These are phyloP conservation scores for Leptinotarsa defecta DNA, from an alignment of 1,140 invertebrate species.

Conservation along the genomic window DNA sequence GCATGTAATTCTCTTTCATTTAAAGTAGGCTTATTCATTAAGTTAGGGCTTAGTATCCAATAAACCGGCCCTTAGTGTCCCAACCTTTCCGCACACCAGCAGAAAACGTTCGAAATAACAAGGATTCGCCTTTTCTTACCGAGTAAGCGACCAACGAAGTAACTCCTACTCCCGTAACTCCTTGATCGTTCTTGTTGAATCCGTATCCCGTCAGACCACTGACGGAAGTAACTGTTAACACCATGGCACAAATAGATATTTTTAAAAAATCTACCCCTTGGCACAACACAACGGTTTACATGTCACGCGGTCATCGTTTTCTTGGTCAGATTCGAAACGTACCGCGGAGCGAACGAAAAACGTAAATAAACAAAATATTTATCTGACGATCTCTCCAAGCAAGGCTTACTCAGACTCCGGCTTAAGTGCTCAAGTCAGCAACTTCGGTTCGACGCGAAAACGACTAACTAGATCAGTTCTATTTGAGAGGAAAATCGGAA, in stretches of 20 bases:
- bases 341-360: neutral
- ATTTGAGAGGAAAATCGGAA: too few species aligned
- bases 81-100: too few species aligned
- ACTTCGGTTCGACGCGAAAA: too few species aligned
- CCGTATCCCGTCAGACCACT: conserved; percentile 43
- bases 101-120: too few species aligned
- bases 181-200: conserved; percentile 42
- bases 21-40: too few species aligned
- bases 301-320: neutral
- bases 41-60: too few species aligned
- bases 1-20: too few species aligned
- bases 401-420: conserved; percentile 19
- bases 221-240: conserved; percentile 42
- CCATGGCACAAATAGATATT: conserved; percentile 32
- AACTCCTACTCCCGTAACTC: conserved; percentile 37
- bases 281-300: conserved; percentile 2
- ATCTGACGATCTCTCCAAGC: conserved; percentile 11
- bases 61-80: too few species aligned
- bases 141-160: conserved; percentile 27
- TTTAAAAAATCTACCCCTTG: neutral
- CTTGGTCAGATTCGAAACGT: neutral
- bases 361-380: conserved; percentile 10
- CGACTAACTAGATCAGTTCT: too few species aligned
- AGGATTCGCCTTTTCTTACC: neutral
- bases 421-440: conserved; percentile 8